phyloP scores from a whole-genome alignment of 1,140 invertebrate species.

The Aphelenchoides fujianensis region DNA sequence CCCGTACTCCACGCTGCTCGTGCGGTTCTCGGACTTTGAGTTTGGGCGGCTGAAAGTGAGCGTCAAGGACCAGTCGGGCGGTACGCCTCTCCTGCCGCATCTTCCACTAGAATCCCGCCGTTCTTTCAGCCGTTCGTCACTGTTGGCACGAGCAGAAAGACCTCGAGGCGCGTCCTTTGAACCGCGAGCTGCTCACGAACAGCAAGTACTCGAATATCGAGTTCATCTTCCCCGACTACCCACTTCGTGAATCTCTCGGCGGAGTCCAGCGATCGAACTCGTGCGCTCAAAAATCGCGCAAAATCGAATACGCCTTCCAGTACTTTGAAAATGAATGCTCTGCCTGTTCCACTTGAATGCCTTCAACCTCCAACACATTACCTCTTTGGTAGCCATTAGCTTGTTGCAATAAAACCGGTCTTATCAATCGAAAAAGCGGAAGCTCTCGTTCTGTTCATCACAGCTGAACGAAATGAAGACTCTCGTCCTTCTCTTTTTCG shows the following conservation, averaged over 20 bases:
- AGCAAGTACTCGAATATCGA: slow-evolving; percentile 57
- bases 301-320: slow-evolving; percentile 52
- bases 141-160: slow-evolving; percentile 61
- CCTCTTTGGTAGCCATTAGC: too few relatives aligned
- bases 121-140: slow-evolving; percentile 58
- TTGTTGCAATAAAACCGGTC: too few relatives aligned
- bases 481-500: too few relatives aligned
- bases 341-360: slow-evolving; percentile 22
- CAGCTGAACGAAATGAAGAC: too few relatives aligned
- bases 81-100: too few relatives aligned
- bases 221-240: slow-evolving; percentile 58
- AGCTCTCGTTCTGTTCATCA: too few relatives aligned
- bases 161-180: slow-evolving; percentile 42
- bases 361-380: too few relatives aligned
- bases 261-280: slow-evolving; percentile 41
- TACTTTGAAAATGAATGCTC: slow-evolving; percentile 59
- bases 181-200: slow-evolving; percentile 53
- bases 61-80: slow-evolving; percentile 53
- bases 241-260: slow-evolving; percentile 54
- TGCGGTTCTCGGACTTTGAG: slow-evolving; percentile 61
- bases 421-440: too few relatives aligned
- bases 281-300: slow-evolving; percentile 40
- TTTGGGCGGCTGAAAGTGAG: slow-evolving; percentile 62
- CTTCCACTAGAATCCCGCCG: too few relatives aligned
- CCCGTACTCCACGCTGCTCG: slow-evolving; percentile 50